These are phyloP conservation scores for Holothuria leucospilota DNA, from an alignment of 53 echinoderm and acorn worm species.

Conservation along the genomic window DNA sequence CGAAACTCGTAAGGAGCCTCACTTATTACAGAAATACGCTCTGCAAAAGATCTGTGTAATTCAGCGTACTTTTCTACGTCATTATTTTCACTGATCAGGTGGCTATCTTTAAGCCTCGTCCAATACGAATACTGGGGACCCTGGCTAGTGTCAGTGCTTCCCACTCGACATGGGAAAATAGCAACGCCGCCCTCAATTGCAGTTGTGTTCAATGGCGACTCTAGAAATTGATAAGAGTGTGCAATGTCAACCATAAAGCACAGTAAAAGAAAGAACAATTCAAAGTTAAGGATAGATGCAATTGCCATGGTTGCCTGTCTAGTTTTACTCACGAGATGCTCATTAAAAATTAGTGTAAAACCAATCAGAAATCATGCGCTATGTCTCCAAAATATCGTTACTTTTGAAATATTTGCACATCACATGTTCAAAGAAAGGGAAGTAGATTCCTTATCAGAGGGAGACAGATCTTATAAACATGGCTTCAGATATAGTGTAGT, in stretches of 20 bases:
- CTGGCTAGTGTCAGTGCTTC: constrained; percentile 45
- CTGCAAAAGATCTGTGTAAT: constrained; percentile 52
- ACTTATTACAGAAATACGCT: constrained; percentile 56
- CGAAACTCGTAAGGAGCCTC: constrained; percentile 60
- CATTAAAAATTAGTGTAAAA: too few relatives aligned
- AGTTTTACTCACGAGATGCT: too few relatives aligned
- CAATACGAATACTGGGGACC: constrained; percentile 66
- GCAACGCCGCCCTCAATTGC: constrained; percentile 64
- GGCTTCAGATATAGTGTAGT: too few relatives aligned
- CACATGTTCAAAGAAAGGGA: too few relatives aligned
- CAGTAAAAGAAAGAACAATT: neutral
- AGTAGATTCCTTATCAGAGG: too few relatives aligned
- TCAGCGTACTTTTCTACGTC: constrained; percentile 53
- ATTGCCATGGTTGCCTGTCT: too few relatives aligned
- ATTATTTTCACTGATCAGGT: constrained; percentile 52
- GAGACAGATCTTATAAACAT: too few relatives aligned
- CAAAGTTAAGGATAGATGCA: too few relatives aligned
- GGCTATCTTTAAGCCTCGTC: constrained; percentile 1
- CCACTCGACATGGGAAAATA: constrained; percentile 59
- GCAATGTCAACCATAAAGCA: neutral
- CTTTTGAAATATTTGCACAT: too few relatives aligned
- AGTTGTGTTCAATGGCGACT: constrained; percentile 44
- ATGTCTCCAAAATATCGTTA: too few relatives aligned
- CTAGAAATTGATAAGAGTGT: constrained; percentile 48
- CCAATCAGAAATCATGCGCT: too few relatives aligned